Conservation (phyloP, 2,888 invertebrate species). For the Syrphus vitripennis region DNA sequence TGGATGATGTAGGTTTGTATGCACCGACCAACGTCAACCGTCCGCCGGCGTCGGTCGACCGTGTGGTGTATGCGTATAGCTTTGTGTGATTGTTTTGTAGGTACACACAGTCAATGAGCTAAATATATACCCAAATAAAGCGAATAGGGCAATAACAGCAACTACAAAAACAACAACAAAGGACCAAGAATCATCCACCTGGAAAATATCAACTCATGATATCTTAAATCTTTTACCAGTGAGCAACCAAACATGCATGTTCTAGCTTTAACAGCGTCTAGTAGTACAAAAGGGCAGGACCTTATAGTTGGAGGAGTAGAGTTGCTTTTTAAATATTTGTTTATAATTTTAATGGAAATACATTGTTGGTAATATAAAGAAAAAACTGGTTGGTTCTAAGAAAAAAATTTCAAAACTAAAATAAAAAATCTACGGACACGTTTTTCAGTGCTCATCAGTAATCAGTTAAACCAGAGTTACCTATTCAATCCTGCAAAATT, state of each 20-base stretch:
- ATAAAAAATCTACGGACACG: too few species aligned
- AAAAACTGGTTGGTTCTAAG: too few species aligned
- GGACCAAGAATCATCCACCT: too few species aligned
- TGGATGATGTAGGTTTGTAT: neutral
- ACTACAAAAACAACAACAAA: neutral
- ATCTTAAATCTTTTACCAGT: slow-evolving; percentile 30
- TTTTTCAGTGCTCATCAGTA: too few species aligned
- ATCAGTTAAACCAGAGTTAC: too few species aligned
- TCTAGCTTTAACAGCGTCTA: neutral
- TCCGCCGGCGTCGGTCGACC: too few species aligned
- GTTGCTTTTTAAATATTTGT: neutral
- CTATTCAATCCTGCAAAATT: too few species aligned
- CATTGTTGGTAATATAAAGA: too few species aligned
- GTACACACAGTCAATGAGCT: slow-evolving; percentile 18
- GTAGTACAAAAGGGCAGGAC: neutral
- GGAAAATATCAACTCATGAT: slow-evolving; percentile 19
- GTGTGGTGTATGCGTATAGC: neutral
- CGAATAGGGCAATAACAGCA: neutral
- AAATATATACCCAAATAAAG: slow-evolving; percentile 6
- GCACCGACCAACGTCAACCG: too few species aligned
- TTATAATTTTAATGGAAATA: too few species aligned
- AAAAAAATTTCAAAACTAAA: too few species aligned
- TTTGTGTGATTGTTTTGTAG: slow-evolving; percentile 2
- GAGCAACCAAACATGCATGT: slow-evolving; percentile 15
- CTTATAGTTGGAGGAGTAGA: neutral